phyloP scores from a whole-genome alignment of 37 sponge, comb jelly and placozoan genomes.

The Cladorhizidae sp. region DNA sequence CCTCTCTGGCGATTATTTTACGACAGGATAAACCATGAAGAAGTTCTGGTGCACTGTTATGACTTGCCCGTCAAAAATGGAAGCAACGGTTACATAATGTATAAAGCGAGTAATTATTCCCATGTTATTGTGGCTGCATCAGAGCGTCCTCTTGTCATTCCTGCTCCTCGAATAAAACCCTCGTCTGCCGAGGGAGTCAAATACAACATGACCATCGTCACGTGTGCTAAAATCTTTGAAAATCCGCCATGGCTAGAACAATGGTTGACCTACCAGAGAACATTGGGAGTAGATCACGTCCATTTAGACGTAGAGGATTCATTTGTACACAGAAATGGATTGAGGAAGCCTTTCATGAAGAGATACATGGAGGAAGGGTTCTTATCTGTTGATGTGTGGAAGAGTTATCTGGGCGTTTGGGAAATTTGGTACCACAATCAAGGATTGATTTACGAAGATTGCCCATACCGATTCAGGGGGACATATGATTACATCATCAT shows the following conservation, averaged over 20 bases:
- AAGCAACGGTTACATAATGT: conserved; percentile 10
- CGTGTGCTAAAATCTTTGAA: conserved; percentile 13
- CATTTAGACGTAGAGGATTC: conserved; percentile 17
- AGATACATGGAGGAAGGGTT: conserved; percentile 24
- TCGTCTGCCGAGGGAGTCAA: background rate
- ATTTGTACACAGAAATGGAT: background rate
- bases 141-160: conserved; percentile 25
- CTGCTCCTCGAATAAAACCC: conserved; percentile 4
- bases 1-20: conserved; percentile 23
- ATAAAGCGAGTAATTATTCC: background rate
- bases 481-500: conserved; percentile 27
- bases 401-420: background rate
- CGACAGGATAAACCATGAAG: conserved; percentile 16
- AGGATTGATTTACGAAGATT: conserved; percentile 34
- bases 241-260: conserved; percentile 19
- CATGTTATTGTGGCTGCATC: conserved; percentile 16
- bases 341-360: conserved; percentile 1
- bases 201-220: conserved; percentile 10
- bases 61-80: conserved; percentile 6
- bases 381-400: conserved; percentile 20
- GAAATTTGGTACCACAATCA: conserved; percentile 34
- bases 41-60: conserved; percentile 23
- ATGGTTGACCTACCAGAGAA: conserved; percentile 27
- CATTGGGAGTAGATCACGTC: conserved; percentile 25
- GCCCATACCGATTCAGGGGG: conserved; percentile 15